Evolutionary conservation across 2,113 vertebrate genomes (phyloP).

Genomic region (Turnix velox): DNA sequence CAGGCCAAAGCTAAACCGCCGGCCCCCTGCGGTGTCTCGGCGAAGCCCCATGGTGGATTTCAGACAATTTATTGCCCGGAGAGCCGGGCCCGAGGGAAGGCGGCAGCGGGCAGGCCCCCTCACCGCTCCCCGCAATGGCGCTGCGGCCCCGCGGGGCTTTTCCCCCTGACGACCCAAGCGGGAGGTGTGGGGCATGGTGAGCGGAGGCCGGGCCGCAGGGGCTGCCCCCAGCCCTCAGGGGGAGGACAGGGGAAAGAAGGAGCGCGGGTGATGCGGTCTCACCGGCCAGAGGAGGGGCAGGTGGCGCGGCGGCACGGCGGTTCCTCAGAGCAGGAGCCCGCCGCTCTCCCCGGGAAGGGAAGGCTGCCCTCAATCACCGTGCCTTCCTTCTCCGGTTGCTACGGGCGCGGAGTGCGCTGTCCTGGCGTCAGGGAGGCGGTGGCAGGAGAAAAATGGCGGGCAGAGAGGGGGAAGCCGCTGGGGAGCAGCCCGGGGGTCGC

Average conservation of each 20-base stretch:
- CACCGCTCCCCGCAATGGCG: background rate
- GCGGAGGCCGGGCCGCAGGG: background rate
- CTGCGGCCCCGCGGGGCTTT: too few species aligned
- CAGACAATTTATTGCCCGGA: accelerated
- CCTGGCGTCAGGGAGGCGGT: background rate
- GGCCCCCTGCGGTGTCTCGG: background rate
- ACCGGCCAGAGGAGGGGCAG: background rate
- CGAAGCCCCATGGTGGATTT: accelerated
- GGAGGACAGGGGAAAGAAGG: background rate
- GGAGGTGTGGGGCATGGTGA: background rate
- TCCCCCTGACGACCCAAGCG: background rate
- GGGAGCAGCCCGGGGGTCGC: background rate
- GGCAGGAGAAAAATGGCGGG: background rate
- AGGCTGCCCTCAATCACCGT: background rate
- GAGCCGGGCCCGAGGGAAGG: background rate
- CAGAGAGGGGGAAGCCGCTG: background rate
- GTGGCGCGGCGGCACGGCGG: background rate
- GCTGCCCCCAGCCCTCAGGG: background rate
- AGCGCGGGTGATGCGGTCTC: background rate
- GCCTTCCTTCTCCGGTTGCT: background rate
- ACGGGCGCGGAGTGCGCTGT: background rate
- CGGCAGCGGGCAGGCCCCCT: too few species aligned
- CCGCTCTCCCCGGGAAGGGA: background rate
- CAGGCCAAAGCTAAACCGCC: accelerated
- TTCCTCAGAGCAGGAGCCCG: background rate